Conservation (phyloP, 2,888 invertebrate genomes). For the Clivina fossor region DNA sequence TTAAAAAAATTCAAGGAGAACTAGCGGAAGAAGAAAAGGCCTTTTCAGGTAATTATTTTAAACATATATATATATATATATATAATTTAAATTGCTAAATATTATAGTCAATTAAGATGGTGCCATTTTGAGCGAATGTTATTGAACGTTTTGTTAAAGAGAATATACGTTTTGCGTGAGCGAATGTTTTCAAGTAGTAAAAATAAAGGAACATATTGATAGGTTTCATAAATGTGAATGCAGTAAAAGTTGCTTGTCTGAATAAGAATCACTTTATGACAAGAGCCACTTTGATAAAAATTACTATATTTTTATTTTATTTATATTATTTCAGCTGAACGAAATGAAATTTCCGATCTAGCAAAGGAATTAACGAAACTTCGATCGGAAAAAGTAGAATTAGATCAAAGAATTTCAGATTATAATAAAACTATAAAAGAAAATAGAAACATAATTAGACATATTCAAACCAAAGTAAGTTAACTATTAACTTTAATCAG, state of each 20-base stretch:
- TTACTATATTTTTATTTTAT: no score
- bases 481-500: slow-evolving; percentile 60
- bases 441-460: slow-evolving; percentile 58
- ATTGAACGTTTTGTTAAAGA: no score
- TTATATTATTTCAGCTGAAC: slow-evolving; percentile 51
- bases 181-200: no score
- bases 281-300: no score
- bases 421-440: slow-evolving; percentile 59
- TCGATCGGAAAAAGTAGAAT: slow-evolving; percentile 71
- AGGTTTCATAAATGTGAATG: no score
- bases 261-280: no score
- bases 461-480: slow-evolving; percentile 59
- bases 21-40: slow-evolving; percentile 61
- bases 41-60: slow-evolving; percentile 50
- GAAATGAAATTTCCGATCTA: slow-evolving; percentile 65
- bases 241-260: no score
- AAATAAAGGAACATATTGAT: no score
- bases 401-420: slow-evolving; percentile 65
- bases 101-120: no score
- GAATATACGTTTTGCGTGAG: no score
- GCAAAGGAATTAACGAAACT: slow-evolving; percentile 66
- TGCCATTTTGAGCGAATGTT: no score
- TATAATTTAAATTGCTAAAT: slow-evolving; percentile 25
- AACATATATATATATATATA: slow-evolving; percentile 20
- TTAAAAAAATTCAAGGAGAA: slow-evolving; percentile 61